These are phyloP conservation scores for Elysia crispata DNA, from an alignment of 2,888 invertebrate species.

Conservation along the genomic window DNA sequence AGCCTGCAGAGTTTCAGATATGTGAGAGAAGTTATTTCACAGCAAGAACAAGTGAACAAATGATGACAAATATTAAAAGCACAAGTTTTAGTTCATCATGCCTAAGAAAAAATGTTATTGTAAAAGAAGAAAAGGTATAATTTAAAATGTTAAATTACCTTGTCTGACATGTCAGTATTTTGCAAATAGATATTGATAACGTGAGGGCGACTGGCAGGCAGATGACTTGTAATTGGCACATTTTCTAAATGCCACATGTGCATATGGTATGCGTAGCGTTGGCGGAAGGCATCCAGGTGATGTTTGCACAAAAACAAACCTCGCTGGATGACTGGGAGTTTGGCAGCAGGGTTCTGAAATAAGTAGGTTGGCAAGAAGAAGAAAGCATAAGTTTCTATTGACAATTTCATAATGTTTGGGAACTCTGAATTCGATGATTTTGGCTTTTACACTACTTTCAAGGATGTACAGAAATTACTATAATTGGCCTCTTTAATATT, in stretches of 20 bases:
- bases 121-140: no score
- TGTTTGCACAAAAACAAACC: conserved; percentile 92
- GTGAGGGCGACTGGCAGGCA: conserved; percentile 80
- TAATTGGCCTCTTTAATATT: no score
- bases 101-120: no score
- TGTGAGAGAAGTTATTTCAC: no score
- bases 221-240: conserved; percentile 87
- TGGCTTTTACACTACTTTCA: no score
- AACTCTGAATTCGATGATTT: no score
- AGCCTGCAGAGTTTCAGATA: conserved; percentile 78
- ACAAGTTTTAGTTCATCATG: no score
- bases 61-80: no score
- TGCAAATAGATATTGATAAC: conserved; percentile 89
- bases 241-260: conserved; percentile 93
- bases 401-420: no score
- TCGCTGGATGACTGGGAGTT: conserved; percentile 92
- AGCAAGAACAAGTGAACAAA: no score
- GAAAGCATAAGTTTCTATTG: no score
- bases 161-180: conserved; percentile 91
- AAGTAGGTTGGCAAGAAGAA: neutral
- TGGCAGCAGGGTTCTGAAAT: conserved; percentile 84
- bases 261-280: conserved; percentile 75
- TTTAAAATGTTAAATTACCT: conserved; percentile 75
- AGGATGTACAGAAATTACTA: no score
- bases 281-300: conserved; percentile 93